Evolutionary conservation across 1,140 invertebrate genomes (phyloP), one percentile per base, ranked within the genome.

Genomic region (Calliphora vicina): DNA sequence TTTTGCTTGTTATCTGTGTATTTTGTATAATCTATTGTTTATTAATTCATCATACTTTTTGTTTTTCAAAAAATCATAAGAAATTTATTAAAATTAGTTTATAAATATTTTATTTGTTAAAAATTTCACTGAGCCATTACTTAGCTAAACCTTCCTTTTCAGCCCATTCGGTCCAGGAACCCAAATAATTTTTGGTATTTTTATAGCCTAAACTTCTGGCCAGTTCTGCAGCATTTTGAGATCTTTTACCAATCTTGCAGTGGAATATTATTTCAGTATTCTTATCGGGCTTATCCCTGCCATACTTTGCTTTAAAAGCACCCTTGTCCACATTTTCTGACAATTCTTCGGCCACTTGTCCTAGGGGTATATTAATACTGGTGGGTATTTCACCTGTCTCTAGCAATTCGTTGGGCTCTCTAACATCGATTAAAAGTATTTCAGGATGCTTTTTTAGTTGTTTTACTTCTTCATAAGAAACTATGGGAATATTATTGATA

Each of bases 291-390:
- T 94, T 94, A 20, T 89, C 81, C 81, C 88, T 90, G 9, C 90
- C 86, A 84, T 91, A 93, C 85, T 87, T 91, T 2, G 90, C 71
- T 50, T 91, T 85, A 84, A 93, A 93, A 20, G 86, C 86, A 13
- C 92, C 82, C 0, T 88, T 84, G 0, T 88, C 85, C 12, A 91
- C 35, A 67, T 83, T 89, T 26, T 81, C 78, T 0, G 92, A 71
- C 71, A 90, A 80, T 25, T 87, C 88, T 74, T 85, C 82, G 8
- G 83, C 80, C 3, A 90, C 87, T n/a, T 83, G 81, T 10, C 91
- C 92, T 93, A 94, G 92, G 85, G 94, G 94, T 86, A 95, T 94
- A 86, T 95, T 94, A 84, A 95, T 94, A 85, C 93, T 94, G n/a
- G 92, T 92, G 45, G 94, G 94, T 81, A 95, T 92, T 88, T 92